Base-by-base conservation (phyloP, 2,888 invertebrate species). In the Cheilosia scutellata region DNA sequence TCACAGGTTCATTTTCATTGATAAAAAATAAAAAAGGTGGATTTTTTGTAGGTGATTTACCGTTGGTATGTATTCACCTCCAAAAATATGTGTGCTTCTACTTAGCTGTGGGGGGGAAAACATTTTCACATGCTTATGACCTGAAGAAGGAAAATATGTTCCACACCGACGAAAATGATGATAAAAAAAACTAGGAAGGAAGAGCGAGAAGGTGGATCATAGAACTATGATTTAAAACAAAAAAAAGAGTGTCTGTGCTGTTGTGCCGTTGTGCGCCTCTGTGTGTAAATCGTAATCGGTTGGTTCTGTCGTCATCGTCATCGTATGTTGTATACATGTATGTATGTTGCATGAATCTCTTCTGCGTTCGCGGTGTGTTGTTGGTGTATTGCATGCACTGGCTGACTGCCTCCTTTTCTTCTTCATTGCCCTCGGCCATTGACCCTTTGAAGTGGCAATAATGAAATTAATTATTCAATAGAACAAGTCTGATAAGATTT, bases 381-480 rank as follows among this genome's bases (percentile, higher is more conserved):
- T 37, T 37, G 11, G 37, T 37, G 60, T 82, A 65, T 58, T 66
- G 65, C 72, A 80, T 82, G 53, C 68, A 84, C 77, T 86, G 66
- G 65, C 84, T 71, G 63, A 66, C 75, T 79, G 78, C 29, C 53
- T 57, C 65, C 55, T 78, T 60, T 70, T 79, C 58, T 75, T 75
- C 84, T 71, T 66, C 70, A 74, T 72, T 74, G 74, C 78, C 79
- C 79, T 80, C 80, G 87, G 79, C 76, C 80, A 65, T 80, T 87
- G 84, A 86, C 86, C 86, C 57, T 66, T 77, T 49, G 82, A 72
- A 86, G 86, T 86, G 76, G 86, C 86, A 86, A 86, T 86, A 86
- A 86, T 86, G 86, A 86, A 86, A 86, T 86, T 86, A 84, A 84
- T 87, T 77, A 80, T 88, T 87, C 79, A 88, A 87, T 87, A 88